These are phyloP conservation scores for Grus americana DNA, from an alignment of 2,113 vertebrate genomes.

Conservation along the genomic window DNA sequence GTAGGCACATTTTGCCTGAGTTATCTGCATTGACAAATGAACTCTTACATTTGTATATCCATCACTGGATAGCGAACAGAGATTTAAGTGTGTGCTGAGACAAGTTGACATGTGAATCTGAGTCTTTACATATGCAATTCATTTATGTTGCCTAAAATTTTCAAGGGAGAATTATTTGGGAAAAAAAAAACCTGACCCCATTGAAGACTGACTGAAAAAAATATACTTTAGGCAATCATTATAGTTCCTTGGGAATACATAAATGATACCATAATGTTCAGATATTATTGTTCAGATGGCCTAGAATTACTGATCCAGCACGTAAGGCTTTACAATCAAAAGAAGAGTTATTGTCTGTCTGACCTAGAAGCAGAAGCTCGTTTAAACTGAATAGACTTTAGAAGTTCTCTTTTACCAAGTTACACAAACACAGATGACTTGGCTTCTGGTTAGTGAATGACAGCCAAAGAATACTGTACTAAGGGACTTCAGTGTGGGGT, in stretches of 20 bases:
- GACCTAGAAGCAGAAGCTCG: conserved; percentile 42
- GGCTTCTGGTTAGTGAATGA: conserved; percentile 36
- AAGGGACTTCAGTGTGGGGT: not conserved
- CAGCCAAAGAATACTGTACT: conserved; percentile 21
- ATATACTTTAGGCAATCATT: not conserved
- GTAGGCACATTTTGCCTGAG: not conserved
- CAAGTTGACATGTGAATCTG: not conserved
- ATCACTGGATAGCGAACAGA: not conserved
- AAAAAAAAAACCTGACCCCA: not conserved
- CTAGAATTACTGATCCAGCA: conserved; percentile 4
- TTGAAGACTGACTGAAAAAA: conserved; percentile 24
- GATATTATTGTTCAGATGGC: conserved; percentile 11
- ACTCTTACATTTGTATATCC: not conserved
- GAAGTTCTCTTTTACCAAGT: conserved; percentile 46
- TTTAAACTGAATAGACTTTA: not conserved
- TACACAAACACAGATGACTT: conserved; percentile 53
- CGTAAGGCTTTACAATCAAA: not conserved
- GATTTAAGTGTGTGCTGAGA: not conserved
- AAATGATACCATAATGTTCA: not conserved
- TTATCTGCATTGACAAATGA: not conserved
- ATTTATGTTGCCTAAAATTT: conserved; percentile 27
- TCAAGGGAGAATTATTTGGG: not conserved
- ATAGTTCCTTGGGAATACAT: conserved; percentile 25
- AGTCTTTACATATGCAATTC: conserved; percentile 12
- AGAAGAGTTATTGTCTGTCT: conserved; percentile 43